A percentile compares a stretch with the other conserved stretches of the same genome.
phyloP scores from a whole-genome alignment of 2,888 invertebrate genomes.

The Arrhopalites spinosus region DNA sequence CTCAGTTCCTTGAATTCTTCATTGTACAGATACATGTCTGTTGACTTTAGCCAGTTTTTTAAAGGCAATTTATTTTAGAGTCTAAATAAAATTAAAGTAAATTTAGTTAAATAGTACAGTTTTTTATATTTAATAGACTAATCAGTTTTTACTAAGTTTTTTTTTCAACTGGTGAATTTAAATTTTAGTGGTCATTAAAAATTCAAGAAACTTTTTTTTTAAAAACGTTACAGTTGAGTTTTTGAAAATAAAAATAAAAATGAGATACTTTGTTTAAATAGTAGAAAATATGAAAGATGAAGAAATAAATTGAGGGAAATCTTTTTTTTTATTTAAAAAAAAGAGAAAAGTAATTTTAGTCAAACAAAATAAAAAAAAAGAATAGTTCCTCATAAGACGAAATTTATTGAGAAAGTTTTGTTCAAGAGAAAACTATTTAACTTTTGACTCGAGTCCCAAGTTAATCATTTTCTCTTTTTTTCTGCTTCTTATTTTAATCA shows the following conservation, averaged over 20 bases:
- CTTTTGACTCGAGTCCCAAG: background rate
- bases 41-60: no score
- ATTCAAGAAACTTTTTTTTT: background rate
- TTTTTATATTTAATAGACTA: no score
- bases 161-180: no score
- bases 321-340: no score
- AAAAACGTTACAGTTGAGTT: background rate
- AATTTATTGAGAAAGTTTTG: slow-evolving; percentile 29
- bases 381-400: background rate
- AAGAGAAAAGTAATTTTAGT: no score
- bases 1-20: background rate
- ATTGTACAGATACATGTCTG: background rate
- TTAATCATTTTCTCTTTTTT: background rate
- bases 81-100: no score
- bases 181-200: background rate
- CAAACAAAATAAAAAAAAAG: no score
- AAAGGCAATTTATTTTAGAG: no score
- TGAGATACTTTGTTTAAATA: background rate
- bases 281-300: background rate
- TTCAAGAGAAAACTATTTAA: slow-evolving; percentile 17
- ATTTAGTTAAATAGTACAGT: no score
- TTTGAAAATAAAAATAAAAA: background rate
- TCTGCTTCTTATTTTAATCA: background rate
- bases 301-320: background rate
- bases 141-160: no score